phyloP scores from a whole-genome alignment of 2,888 invertebrate species.

The Ophioninae sp. region DNA sequence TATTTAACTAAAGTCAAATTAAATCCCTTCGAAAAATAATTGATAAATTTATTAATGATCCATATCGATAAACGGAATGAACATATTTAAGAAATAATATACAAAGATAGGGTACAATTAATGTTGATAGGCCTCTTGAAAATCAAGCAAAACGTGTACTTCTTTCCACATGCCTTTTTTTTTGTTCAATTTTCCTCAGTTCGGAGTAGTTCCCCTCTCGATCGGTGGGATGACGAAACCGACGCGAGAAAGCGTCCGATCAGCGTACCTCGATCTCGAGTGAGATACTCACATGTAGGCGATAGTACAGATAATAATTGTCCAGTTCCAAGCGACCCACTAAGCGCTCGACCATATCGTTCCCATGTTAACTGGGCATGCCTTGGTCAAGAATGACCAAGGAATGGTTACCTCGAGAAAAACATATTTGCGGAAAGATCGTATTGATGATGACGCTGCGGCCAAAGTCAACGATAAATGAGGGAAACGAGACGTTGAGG shows the following conservation, averaged over 20 bases:
- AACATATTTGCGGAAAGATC: background rate
- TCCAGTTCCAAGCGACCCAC: conserved; percentile 43
- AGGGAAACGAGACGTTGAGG: background rate
- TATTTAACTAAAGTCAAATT: no score
- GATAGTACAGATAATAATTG: conserved; percentile 28
- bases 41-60: no score
- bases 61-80: no score
- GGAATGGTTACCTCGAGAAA: background rate
- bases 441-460: background rate
- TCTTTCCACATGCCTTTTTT: conserved; percentile 5
- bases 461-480: background rate
- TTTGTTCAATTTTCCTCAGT: conserved; percentile 6
- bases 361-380: background rate
- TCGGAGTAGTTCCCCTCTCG: background rate
- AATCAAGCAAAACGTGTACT: background rate
- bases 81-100: no score
- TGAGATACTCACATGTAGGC: conserved; percentile 4
- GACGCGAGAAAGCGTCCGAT: conserved; percentile 52
- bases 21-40: no score
- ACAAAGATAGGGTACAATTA: no score
- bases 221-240: conserved; percentile 51
- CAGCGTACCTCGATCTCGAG: conserved; percentile 19
- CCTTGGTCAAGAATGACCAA: conserved; percentile 32
- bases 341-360: conserved; percentile 51
- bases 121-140: background rate